Evolutionary conservation across 2,113 vertebrate species (phyloP), one percentile per base, ranked within the genome.

Genomic region (Kryptolebias marmoratus): DNA sequence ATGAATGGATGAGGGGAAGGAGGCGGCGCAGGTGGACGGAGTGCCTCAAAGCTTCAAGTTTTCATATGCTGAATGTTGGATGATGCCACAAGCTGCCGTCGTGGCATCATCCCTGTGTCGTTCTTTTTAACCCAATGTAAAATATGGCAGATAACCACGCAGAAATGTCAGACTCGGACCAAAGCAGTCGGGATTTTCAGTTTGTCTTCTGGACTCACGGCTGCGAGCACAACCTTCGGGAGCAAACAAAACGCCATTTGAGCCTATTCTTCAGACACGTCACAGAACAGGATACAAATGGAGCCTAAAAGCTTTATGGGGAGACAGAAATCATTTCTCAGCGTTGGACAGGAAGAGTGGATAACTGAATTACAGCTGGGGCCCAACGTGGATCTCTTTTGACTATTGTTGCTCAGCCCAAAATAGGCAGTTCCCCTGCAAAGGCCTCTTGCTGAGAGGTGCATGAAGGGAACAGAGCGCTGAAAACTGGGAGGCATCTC

Each of bases 181-280:
- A 83, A 54, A 56, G 27, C 13, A 63, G 63, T 45, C 30, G 47
- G 44, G 48, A 32, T 47, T 67, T 47, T 65, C 36, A 47, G 15
- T 73, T 79, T 66, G 70, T 76, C 27, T 81, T 73, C 52, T 81
- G 45, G 28, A 62, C 71, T 75, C 11, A n/a, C 50, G 30, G n/a
- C 11, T n/a, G n/a, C 61, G 76, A 74, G 55, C 63, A 59, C 18
- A 44, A 67, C 57, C 36, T 59, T 61, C 47, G 36, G 64, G 75
- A 70, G 52, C 56, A 84, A 60, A 75, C 27, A 57, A 52, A 36
- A 56, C 1, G 7, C 67, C 61, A 54, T 54, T 9, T 42, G 39
- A 42, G 39, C 39, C 39, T 42, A 9, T 42, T 76, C 18, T 49
- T 60, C 27, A 48, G 57, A 60, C 9, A 36, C 49, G 10, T 9